phyloP scores from a whole-genome alignment of 64 coral and sea anemone species.

The Cladopsammia gracilis region DNA sequence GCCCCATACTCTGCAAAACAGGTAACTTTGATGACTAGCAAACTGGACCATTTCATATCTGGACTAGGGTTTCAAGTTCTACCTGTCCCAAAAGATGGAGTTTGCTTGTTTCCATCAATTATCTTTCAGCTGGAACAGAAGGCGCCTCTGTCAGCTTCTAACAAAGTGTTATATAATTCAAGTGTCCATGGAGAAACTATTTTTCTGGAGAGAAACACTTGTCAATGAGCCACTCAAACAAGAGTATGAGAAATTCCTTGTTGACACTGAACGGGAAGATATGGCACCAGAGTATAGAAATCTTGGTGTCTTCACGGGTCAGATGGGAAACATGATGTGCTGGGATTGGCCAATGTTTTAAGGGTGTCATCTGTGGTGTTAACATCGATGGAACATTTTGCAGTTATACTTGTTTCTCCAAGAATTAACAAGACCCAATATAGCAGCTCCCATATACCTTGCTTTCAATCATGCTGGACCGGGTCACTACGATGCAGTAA shows the following conservation, averaged over 20 bases:
- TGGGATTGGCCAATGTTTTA: constrained; percentile 39
- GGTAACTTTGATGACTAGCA: background rate
- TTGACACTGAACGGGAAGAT: constrained; percentile 58
- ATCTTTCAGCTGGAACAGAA: constrained; percentile 32
- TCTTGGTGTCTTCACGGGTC: constrained; percentile 38
- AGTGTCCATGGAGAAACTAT: no score
- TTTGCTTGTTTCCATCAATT: constrained; percentile 39
- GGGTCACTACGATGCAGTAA: constrained; percentile 25
- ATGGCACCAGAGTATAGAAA: constrained; percentile 34
- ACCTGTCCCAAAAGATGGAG: constrained; percentile 45
- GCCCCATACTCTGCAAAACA: no score
- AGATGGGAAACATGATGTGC: constrained; percentile 55
- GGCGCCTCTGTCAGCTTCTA: background rate
- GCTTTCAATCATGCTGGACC: constrained; percentile 23
- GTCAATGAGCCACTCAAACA: constrained; percentile 53
- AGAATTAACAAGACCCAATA: constrained; percentile 5
- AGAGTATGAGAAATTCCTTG: constrained; percentile 54
- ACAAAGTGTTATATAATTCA: no score
- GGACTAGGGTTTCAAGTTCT: constrained; percentile 47
- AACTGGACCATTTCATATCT: constrained; percentile 26
- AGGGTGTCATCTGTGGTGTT: constrained; percentile 28
- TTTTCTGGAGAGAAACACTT: background rate
- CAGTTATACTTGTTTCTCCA: constrained; percentile 54
- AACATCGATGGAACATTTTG: constrained; percentile 58
- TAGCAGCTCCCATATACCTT: background rate